Base-by-base conservation (phyloP, 2,888 invertebrate genomes). In the Gastracanthus pulcherrimus region DNA sequence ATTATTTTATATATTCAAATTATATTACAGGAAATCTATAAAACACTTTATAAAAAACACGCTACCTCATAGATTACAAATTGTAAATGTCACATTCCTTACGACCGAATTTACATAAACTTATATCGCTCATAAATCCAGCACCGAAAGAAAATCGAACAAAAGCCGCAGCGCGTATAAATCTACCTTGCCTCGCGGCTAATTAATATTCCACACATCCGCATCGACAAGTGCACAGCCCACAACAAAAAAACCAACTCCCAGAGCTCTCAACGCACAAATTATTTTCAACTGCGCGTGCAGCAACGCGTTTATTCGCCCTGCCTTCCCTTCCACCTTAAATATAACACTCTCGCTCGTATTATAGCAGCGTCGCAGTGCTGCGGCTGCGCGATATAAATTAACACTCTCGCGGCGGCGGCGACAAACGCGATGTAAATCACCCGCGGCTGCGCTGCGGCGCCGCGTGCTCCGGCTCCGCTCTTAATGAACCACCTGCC, bases 341-440 rank as follows among this genome's bases (percentile, higher is more conserved):
- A 16, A 23, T 23, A 26, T n/a, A 45, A n/a, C 41, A 13, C 38
- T 11, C 38, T 4, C 9, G 9, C 51, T 51, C 23, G 23, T n/a
- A 7, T 48, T 7, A 26, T 11, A 55, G 19, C 81, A 38, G 34
- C 82, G 36, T 66, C 83, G 83, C n/a, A n/a, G n/a, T n/a, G n/a
- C n/a, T n/a, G n/a, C n/a, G n/a, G n/a, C n/a, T 80, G 74, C 83
- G 81, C 82, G 76, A 80, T 81, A 85, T 85, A 86, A 85, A 86
- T 86, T 84, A 86, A 85, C 85, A 84, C 84, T 75, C n/a, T n/a
- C n/a, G n/a, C 48, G 62, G 67, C 75, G n/a, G 38, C 67, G 64
- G 80, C 64, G 67, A 80, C 76, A 60, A 74, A 66, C 81, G 82
- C 71, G 79, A 82, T 84, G 86, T 86, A 86, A 87, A 87, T 87